phyloP scores from a whole-genome alignment of 2,113 vertebrate genomes.

The Takifugu bimaculatus region DNA sequence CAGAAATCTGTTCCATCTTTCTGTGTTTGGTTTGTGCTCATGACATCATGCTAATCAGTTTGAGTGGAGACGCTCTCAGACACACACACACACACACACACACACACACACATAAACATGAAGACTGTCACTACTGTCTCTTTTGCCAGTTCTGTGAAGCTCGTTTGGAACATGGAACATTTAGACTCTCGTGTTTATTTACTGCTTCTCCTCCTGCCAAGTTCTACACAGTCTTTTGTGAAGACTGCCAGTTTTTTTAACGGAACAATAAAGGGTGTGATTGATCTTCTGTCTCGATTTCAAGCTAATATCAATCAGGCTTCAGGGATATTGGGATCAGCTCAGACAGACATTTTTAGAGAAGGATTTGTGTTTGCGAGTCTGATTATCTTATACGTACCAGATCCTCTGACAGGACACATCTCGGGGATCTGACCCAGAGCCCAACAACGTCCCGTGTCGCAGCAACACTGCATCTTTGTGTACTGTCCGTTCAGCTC shows the following conservation, averaged over 20 bases:
- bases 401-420: constrained; percentile 90
- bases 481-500: constrained; percentile 87
- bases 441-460: constrained; percentile 93
- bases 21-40: constrained; percentile 27
- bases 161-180: constrained; percentile 13
- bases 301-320: not conserved
- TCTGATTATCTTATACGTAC: constrained; percentile 68
- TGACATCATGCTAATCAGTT: constrained; percentile 45
- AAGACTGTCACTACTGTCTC: not conserved
- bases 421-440: constrained; percentile 86
- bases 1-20: constrained; percentile 38
- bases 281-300: constrained; percentile 1
- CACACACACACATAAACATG: not conserved
- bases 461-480: constrained; percentile 94
- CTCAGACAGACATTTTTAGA: not conserved
- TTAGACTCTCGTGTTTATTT: constrained; percentile 23
- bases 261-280: constrained; percentile 3
- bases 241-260: constrained; percentile 2
- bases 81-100: not conserved
- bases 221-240: constrained; percentile 4
- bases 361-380: not conserved
- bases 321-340: not conserved
- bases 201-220: constrained; percentile 7
- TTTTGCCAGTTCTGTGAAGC: constrained; percentile 14
- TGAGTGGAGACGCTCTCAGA: constrained; percentile 2